These are phyloP conservation scores for Contarinia nasturtii DNA, from an alignment of 1,140 invertebrate species.

Conservation along the genomic window DNA sequence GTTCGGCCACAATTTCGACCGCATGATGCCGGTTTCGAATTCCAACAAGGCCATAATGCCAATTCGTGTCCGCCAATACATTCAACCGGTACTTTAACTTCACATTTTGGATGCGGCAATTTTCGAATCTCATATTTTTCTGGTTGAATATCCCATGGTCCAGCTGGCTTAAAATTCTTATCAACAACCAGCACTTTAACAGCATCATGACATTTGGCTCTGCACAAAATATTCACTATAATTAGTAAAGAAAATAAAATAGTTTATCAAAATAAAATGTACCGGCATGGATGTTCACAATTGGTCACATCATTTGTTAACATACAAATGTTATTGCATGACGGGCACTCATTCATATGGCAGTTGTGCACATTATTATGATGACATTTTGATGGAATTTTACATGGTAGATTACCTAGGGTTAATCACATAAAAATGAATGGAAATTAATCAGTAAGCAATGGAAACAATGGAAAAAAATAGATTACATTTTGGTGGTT, in stretches of 20 bases:
- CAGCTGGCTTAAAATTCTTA: constrained; percentile 36
- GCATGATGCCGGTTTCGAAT: constrained; percentile 50
- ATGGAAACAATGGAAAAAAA: too few relatives aligned
- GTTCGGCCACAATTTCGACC: constrained; percentile 44
- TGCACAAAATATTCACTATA: too few relatives aligned
- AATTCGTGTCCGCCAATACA: constrained; percentile 74
- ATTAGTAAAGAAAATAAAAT: too few relatives aligned
- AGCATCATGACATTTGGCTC: constrained; percentile 60
- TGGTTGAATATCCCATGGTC: constrained; percentile 56
- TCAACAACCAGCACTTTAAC: constrained; percentile 45
- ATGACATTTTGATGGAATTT: constrained; percentile 51
- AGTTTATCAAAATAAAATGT: too few relatives aligned
- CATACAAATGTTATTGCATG: constrained; percentile 55
- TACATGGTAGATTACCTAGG: constrained; percentile 44
- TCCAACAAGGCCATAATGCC: constrained; percentile 50
- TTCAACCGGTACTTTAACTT: constrained; percentile 44
- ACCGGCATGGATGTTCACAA: constrained; percentile 64
- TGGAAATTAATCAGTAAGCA: too few relatives aligned
- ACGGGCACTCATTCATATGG: constrained; percentile 73
- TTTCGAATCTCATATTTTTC: constrained; percentile 41
- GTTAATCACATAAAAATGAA: too few relatives aligned
- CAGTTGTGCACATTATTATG: constrained; percentile 63
- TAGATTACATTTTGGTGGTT: constrained; percentile 62
- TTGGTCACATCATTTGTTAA: constrained; percentile 26
- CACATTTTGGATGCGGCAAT: constrained; percentile 49